Evolutionary conservation across 1,140 invertebrate genomes (phyloP), one percentile per base, ranked within the genome.

Genomic region (Drosophila sp.): DNA sequence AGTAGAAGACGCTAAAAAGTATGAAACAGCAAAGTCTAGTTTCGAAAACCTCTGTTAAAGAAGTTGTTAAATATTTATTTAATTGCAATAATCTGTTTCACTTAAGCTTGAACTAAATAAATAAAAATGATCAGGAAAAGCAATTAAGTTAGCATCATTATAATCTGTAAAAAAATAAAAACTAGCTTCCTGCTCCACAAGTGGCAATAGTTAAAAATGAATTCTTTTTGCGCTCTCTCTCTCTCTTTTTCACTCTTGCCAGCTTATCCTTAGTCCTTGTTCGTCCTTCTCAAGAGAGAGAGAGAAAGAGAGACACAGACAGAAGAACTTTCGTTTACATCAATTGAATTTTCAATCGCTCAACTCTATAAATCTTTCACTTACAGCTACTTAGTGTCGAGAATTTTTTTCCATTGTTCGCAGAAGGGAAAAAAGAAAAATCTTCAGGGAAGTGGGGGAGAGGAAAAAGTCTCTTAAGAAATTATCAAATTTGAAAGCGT

Each of bases 401-500:
- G 56, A 40, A 11, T 58, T 62, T 71, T 75, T 72, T 70, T 50
- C 62, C 56, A 27, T 65, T 62, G 41, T 70, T 56, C 35, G 25
- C 50, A 4, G 30, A 41, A 60, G 30, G 6, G 27, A 27, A 29
- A 25, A 62, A n/a, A 60, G 47, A 38, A 38, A 38, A 11, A 8
- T 3, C 35, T 3, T 8, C 10, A 30, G 17, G 30, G 6, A 7
- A n/a, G 4, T 29, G 23, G 30, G 10, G 55, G 61, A 30, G 30
- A 40, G 41, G 32, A 63, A 38, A 63, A 76, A 77, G 72, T 72
- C 72, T 73, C 76, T 66, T 72, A 74, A 83, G 83, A 83, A 89
- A 87, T 89, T 87, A 80, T 87, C 76, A 83, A 89, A 86, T 83
- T 50, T 72, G 79, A 25, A 41, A 70, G 38, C 33, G 44, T 60